phyloP scores from a whole-genome alignment of 2,888 invertebrate species.

The Galerucella nymphaeae region DNA sequence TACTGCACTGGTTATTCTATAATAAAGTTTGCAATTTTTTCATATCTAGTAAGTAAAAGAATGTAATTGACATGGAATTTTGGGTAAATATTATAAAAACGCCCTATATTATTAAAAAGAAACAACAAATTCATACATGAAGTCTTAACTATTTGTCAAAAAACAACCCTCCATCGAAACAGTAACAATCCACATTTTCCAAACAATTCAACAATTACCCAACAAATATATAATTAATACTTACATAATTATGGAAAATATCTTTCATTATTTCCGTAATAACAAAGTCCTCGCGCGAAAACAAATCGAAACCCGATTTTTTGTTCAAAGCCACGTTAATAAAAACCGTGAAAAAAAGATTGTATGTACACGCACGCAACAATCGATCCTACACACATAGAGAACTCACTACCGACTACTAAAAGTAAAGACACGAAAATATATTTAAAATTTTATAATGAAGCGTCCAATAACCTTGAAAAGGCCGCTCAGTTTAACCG shows the following conservation, averaged over 20 bases:
- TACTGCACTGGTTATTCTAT: too few relatives aligned
- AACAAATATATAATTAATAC: not conserved
- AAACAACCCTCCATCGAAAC: too few relatives aligned
- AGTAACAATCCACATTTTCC: too few relatives aligned
- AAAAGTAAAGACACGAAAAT: conserved; percentile 3
- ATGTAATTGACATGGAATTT: too few relatives aligned
- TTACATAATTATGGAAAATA: conserved; percentile 26
- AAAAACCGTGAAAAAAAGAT: not conserved
- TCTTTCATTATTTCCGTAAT: conserved; percentile 19
- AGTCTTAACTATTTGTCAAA: too few relatives aligned
- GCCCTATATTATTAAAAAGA: too few relatives aligned
- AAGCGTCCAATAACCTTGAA: conserved; percentile 36
- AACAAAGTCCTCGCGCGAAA: not conserved
- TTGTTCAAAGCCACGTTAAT: not conserved
- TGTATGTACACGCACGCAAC: not conserved
- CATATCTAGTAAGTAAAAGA: too few relatives aligned
- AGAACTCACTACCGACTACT: conserved; percentile 27
- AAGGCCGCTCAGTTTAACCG: conserved; percentile 18
- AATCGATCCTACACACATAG: not conserved
- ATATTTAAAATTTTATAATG: conserved; percentile 30
- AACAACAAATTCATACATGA: too few relatives aligned
- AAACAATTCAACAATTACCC: too few relatives aligned
- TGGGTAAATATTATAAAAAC: too few relatives aligned
- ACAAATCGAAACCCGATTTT: not conserved
- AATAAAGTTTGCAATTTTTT: too few relatives aligned